Percentiles rank a stretch among this genome's conserved stretches.
These are phyloP conservation scores for Gulo gulo DNA, from an alignment of 2,113 vertebrate genomes.

Conservation along the genomic window DNA sequence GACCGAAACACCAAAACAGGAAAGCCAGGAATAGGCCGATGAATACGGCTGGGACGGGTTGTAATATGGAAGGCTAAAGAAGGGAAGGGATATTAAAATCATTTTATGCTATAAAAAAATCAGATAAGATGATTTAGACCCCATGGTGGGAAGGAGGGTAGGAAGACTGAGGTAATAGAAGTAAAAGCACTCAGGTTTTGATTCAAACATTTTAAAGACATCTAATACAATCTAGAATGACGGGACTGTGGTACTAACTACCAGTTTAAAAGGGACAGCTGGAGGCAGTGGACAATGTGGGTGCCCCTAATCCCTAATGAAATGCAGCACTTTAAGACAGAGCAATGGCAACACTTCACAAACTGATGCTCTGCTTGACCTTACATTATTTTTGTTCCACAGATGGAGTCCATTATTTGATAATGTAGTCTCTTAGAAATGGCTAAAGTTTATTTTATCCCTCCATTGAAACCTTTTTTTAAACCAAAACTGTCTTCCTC, in stretches of 20 bases:
- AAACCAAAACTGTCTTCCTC: constrained; percentile 1
- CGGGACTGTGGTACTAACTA: constrained; percentile 74
- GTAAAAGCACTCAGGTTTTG: constrained; percentile 75
- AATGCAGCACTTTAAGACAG: constrained; percentile 60
- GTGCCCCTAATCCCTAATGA: constrained; percentile 34
- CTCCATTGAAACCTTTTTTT: not conserved
- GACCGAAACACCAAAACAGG: constrained; percentile 99
- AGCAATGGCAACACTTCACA: not conserved
- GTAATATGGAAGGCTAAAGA: constrained; percentile 99
- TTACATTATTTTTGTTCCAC: not conserved
- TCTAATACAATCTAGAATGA: constrained; percentile 82
- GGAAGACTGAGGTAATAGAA: constrained; percentile 71
- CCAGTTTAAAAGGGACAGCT: constrained; percentile 69
- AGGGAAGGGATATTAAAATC: constrained; percentile 96
- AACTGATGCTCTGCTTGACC: constrained; percentile 7
- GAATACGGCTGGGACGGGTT: constrained; percentile 99
- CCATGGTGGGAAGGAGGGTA: constrained; percentile 45
- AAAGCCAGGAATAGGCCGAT: constrained; percentile 99
- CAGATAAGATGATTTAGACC: constrained; percentile 84
- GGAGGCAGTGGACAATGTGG: constrained; percentile 65
- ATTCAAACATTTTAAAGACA: constrained; percentile 84
- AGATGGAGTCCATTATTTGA: constrained; percentile 8
- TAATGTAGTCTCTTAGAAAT: not conserved
- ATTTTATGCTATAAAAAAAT: constrained; percentile 89
- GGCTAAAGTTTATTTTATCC: not conserved